Base-by-base conservation (phyloP, 2,113 vertebrate species). In the Xiphophorus maculatus region DNA sequence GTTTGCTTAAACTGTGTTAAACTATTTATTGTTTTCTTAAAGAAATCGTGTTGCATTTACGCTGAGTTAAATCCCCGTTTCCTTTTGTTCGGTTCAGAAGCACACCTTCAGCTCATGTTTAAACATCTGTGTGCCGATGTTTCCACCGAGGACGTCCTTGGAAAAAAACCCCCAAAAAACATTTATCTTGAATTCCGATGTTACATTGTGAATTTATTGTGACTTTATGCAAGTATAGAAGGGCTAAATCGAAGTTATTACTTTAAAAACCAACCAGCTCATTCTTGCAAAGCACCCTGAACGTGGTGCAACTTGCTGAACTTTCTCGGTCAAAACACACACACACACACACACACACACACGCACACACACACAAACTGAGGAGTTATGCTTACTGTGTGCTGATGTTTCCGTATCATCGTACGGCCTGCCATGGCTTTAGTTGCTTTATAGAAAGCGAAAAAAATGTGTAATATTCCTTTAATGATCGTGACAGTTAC, bases 21-120 rank as follows among this genome's bases (percentile, higher is more conserved):
- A 81, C 51, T 66, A 44, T 48, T 48, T 14, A 54, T 79, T 66
- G 84, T 86, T 85, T 72, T 79, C 69, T 78, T 69, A n/a, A 83
- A 77, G 81, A 60, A 69, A 83, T 64, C 73, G 71, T 42, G 35
- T 85, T 65, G 85, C 84, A 82, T 73, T 85, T 83, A 74, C 69
- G 74, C 44, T 54, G 75, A 61, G 66, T 67, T 64, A 58, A 19
- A 17, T 72, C 62, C 69, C 54, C 71, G 32, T 79, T 40, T 30
- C 35, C n/a, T 71, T 48, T 13, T 84, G 74, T 71, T 69, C 69
- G 63, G 40, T 3, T 66, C 27, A 84, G 63, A 74, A 71, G 77
- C 73, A 88, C 73, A 76, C 80, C 63, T 37, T 66, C 61, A 30
- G 72, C 58, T 69, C 51, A 75, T 28, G 73, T 71, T 29, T 66